Evolutionary conservation across 2,797 vertebrate species (phyloP).

Genomic region (Columba guinea): DNA sequence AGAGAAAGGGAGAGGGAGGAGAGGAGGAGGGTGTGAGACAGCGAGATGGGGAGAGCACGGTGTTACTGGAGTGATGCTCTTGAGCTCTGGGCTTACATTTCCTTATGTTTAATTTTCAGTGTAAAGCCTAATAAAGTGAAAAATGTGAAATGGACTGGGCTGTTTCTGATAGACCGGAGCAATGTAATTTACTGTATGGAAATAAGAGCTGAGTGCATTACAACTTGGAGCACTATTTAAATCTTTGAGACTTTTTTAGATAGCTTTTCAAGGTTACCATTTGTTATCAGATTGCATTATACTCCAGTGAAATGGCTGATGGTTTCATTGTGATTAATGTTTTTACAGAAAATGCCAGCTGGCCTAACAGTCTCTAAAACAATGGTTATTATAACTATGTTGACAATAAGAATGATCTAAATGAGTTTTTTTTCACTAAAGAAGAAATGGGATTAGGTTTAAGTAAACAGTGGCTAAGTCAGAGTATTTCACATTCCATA

Average conservation of each 20-base stretch:
- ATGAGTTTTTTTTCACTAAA: neutral
- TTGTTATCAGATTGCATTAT: neutral
- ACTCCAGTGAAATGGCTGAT: neutral
- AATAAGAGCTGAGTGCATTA: neutral
- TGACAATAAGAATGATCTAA: neutral
- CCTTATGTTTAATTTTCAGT: neutral
- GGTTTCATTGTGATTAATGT: neutral
- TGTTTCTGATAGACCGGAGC: neutral
- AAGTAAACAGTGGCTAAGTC: neutral
- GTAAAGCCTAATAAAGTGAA: neutral
- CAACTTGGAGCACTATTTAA: neutral
- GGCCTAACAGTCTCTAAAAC: neutral
- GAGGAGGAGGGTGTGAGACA: neutral
- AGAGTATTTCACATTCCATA: neutral
- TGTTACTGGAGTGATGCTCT: neutral
- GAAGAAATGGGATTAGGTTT: neutral
- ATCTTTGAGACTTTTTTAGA: neutral
- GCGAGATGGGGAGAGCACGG: neutral
- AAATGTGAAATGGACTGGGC: neutral
- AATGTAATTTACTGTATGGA: neutral
- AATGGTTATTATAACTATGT: neutral
- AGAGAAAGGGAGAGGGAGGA: neutral
- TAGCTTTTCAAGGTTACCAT: neutral
- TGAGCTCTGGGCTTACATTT: neutral
- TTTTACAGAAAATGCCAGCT: neutral